These are phyloP conservation scores for Lissocephala sabroskyi DNA, from an alignment of 2,888 invertebrate species.

Conservation along the genomic window DNA sequence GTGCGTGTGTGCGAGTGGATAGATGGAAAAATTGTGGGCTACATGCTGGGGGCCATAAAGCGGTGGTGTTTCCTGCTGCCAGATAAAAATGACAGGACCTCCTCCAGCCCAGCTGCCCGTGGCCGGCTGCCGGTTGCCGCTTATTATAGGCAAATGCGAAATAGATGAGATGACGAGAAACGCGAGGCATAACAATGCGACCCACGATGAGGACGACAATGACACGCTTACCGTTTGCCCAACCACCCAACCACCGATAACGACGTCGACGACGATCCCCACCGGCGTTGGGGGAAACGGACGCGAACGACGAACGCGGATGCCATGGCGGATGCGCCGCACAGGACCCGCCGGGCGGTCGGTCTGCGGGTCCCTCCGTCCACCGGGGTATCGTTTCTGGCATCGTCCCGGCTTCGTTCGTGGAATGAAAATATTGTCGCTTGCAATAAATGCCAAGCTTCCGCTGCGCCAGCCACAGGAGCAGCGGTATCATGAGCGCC, in stretches of 20 bases:
- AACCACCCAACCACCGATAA: neutral
- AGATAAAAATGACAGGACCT: too few relatives aligned
- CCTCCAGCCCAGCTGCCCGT: too few relatives aligned
- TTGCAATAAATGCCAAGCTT: conserved; percentile 63
- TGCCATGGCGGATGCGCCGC: neutral
- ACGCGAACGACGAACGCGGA: neutral
- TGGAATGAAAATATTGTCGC: conserved; percentile 60
- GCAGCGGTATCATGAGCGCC: conserved; percentile 6
- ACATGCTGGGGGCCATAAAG: too few relatives aligned
- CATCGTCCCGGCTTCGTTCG: too few relatives aligned
- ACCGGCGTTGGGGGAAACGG: neutral
- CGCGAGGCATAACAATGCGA: too few relatives aligned
- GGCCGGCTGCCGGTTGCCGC: too few relatives aligned
- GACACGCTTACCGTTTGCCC: conserved; percentile 19
- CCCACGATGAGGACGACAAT: conserved; percentile 20
- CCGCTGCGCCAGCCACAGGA: conserved; percentile 42
- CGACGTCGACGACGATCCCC: neutral
- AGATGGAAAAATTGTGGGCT: too few relatives aligned
- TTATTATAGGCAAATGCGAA: conserved; percentile 52
- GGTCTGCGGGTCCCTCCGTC: too few relatives aligned
- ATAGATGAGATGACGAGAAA: conserved; percentile 23
- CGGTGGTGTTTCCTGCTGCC: too few relatives aligned
- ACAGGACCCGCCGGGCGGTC: neutral
- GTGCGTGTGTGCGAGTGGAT: too few relatives aligned
- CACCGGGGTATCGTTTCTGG: too few relatives aligned